Evolutionary conservation across 2,888 invertebrate species (phyloP), one percentile per base, ranked within the genome.

Genomic region (Nudaria mundana): DNA sequence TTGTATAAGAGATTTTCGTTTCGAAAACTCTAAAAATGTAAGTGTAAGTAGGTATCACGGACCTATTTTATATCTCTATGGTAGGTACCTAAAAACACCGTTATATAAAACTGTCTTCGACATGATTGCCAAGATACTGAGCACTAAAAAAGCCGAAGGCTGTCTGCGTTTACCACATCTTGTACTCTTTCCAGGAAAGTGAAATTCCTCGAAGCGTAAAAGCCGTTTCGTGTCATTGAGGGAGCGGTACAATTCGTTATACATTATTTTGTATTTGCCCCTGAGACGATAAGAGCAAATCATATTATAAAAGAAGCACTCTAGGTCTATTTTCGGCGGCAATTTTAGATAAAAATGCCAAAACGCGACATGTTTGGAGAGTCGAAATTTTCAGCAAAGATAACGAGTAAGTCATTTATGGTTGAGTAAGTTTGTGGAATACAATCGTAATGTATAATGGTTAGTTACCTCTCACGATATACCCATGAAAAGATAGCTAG

Each of bases 171-270:
- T n/a, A n/a, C n/a, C 48, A 67, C 58, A 64, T 66, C 55, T 59
- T 45, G 37, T 63, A 52, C 57, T 53, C 67, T 71, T 66, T 59
- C 49, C 61, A 64, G 50, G 68, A 71, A 75, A 73, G 70, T 75
- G 67, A 5, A 69, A 71, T 63, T 63, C 60, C 52, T 56, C 50
- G 57, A 62, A 63, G 72, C 78, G 73, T 78, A 74, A 81, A 80
- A 83, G 81, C 77, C 71, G 76, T 77, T 76, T 79, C 77, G 68
- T 80, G 79, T 81, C 71, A 61, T 59, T 61, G 59, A 2, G 18
- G 59, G 22, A 38, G 56, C 59, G 61, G 56, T 48, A 60, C 60
- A 52, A 56, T 66, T 68, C 63, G 53, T 64, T 59, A 66, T 56
- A 68, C 66, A 71, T 75, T 71, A 72, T 68, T 74, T 71, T 67